Evolutionary conservation across 2,797 vertebrate genomes (phyloP), one percentile per base, ranked within the genome.

Genomic region (Ispidina picta): DNA sequence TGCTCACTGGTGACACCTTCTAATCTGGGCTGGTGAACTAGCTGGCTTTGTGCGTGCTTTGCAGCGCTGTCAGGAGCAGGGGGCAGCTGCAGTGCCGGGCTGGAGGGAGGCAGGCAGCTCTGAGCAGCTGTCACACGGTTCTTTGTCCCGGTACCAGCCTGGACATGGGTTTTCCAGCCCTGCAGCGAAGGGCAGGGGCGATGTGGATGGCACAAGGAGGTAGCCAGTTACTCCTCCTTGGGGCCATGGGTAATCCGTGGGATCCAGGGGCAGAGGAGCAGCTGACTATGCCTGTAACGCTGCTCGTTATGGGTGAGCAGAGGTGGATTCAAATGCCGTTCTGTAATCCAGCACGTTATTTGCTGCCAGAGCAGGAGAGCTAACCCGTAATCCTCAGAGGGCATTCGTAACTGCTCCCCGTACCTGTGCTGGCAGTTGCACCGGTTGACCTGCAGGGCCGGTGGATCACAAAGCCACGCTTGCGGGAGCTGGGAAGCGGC

Each of bases 1-100:
- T 87, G 60, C 3, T 62, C 80, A 81, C 69, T 89, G 88, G 83
- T 91, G 92, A 87, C 92, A 92, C 86, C 81, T 85, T 77, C 94
- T 92, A 84, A 92, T 92, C 91, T 78, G 72, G 81, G 81, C 23
- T 6, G 79, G 54, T 82, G 85, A 80, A 25, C 83, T 49, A 21
- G 59, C 71, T 86, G 92, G 37, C 66, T 78, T 51, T 78, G 56
- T 29, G 33, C 22, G 13, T 12, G 35, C 62, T 65, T 37, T 65
- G 83, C 66, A 86, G 73, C 26, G 18, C 43, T 20, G 51, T 29
- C 58, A 21, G 60, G 39, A 72, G 44, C 25, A 48, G 68, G 58
- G 18, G 18, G 33, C 5, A 35, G 73, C 70, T 28, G 37, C 12
- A 2, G 55, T 37, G 0, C 25, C 54, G 39, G 62, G 33, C 81